Conservation (phyloP, 2,888 invertebrate genomes). For the Clistopyga incitator region DNA sequence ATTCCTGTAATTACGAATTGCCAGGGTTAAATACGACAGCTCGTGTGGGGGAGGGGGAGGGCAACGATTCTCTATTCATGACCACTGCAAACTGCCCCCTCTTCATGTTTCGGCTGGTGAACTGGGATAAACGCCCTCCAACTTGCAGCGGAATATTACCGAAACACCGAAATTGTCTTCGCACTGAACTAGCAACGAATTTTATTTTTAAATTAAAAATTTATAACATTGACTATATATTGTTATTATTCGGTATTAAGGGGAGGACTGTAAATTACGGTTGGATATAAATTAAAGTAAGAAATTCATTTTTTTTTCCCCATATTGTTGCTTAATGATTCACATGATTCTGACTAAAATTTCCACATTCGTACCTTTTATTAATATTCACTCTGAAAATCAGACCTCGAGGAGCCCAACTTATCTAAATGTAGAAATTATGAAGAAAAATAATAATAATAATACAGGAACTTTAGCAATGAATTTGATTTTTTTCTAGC, state of each 20-base stretch:
- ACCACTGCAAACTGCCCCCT: conserved; percentile 70
- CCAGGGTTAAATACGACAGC: conserved; percentile 81
- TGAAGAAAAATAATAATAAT: background rate
- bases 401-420: no score
- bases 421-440: background rate
- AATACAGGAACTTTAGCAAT: background rate
- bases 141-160: conserved; percentile 37
- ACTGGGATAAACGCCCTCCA: conserved; percentile 2
- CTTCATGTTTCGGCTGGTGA: conserved; percentile 30
- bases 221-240: background rate
- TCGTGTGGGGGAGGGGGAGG: conserved; percentile 64
- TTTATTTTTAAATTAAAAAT: background rate
- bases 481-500: no score
- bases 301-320: no score
- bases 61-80: conserved; percentile 82
- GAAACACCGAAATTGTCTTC: conserved; percentile 14
- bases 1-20: conserved; percentile 82
- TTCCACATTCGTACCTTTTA: no score
- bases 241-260: no score
- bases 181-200: background rate
- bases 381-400: no score
- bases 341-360: no score
- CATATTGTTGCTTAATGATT: no score
- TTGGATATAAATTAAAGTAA: no score
- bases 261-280: no score